Percentiles rank a stretch among this genome's conserved stretches.
phyloP scores from a whole-genome alignment of 1,140 invertebrate genomes.

The Scylla paramamosain region DNA sequence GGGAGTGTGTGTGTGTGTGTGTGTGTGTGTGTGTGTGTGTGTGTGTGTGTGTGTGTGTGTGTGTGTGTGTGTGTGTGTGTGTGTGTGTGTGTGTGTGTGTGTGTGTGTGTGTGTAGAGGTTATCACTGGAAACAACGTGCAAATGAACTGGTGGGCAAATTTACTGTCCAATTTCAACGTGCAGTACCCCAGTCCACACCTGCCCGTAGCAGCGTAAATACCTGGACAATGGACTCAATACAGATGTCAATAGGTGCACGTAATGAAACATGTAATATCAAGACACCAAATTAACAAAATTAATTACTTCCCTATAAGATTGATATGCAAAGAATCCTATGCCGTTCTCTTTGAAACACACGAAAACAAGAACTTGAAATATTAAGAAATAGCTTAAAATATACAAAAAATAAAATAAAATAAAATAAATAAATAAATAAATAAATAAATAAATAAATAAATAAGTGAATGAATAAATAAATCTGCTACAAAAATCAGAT shows the following conservation, averaged over 20 bases:
- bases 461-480: no score
- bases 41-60: constrained; percentile 67
- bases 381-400: no score
- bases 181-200: not conserved
- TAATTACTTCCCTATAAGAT: not conserved
- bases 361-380: no score
- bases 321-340: no score
- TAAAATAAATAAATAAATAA: no score
- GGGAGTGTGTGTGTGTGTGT: not conserved
- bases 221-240: not conserved
- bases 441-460: no score
- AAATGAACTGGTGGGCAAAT: not conserved
- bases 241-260: not conserved
- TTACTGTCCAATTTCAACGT: not conserved
- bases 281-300: not conserved
- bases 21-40: constrained; percentile 50
- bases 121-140: not conserved
- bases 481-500: no score
- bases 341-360: no score
- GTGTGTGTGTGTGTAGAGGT: not conserved
- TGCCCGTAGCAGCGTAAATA: not conserved
- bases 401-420: no score
- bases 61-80: constrained; percentile 52
- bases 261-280: not conserved
- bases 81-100: not conserved